Percentiles rank a stretch among this genome's conserved stretches.
Evolutionary conservation across 2,797 vertebrate genomes (phyloP).

Genomic region (Pangasius macronema): DNA sequence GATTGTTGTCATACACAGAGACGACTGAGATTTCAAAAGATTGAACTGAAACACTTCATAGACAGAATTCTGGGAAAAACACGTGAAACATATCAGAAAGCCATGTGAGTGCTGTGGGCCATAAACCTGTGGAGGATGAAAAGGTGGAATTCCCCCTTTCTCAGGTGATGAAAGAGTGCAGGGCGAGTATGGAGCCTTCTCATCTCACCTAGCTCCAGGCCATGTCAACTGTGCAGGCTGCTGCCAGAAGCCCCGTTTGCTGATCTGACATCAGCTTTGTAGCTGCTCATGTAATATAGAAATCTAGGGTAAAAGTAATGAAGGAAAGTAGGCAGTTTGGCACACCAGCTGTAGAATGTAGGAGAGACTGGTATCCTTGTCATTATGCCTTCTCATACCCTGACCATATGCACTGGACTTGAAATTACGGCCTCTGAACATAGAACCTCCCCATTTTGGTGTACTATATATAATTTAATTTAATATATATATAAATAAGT

Average conservation of each 20-base stretch:
- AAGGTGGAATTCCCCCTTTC: conserved; percentile 65
- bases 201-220: conserved; percentile 36
- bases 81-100: conserved; percentile 44
- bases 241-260: conserved; percentile 19
- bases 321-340: background rate
- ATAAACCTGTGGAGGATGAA: conserved; percentile 57
- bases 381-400: background rate
- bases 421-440: background rate
- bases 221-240: conserved; percentile 26
- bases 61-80: conserved; percentile 21
- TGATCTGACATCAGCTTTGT: conserved; percentile 36
- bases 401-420: background rate
- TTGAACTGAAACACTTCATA: background rate
- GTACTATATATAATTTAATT: background rate
- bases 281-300: conserved; percentile 3
- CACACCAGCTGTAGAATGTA: background rate
- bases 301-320: background rate
- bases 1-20: background rate
- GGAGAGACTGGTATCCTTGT: background rate
- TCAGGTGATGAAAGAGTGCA: conserved; percentile 52
- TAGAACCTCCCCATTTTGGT: background rate
- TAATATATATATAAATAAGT: too few relatives aligned
- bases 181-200: conserved; percentile 46
- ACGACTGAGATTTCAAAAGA: conserved; percentile 15
- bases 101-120: conserved; percentile 59